These are phyloP conservation scores for Epizoanthus scotinus DNA, from an alignment of 92 coral and sea anemone genomes.

Conservation along the genomic window DNA sequence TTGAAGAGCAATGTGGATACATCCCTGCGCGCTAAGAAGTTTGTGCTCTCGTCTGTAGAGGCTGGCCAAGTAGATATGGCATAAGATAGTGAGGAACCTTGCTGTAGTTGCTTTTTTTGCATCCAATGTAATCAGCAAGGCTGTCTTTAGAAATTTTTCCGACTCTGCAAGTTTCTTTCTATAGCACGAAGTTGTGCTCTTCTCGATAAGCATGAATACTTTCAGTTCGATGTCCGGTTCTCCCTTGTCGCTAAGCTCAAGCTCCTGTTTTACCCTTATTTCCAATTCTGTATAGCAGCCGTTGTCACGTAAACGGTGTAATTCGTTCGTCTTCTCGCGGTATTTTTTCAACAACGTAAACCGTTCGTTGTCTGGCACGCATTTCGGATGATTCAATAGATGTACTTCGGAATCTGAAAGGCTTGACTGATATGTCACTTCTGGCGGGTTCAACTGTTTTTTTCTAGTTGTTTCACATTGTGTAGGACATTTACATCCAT, in stretches of 20 bases:
- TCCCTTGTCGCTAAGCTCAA: background rate
- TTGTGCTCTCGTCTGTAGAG: background rate
- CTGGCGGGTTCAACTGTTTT: background rate
- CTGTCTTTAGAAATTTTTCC: background rate
- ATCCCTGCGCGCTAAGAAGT: background rate
- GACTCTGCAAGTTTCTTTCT: background rate
- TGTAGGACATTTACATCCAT: background rate
- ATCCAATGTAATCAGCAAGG: background rate
- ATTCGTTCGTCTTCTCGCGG: background rate
- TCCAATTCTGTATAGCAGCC: background rate
- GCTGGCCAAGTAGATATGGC: background rate
- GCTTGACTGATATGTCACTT: background rate
- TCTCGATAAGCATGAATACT: background rate
- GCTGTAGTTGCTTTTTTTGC: background rate
- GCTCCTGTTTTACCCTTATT: background rate
- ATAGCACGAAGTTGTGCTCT: background rate
- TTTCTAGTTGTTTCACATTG: background rate
- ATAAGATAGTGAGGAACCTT: background rate
- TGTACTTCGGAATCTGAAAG: too few species aligned
- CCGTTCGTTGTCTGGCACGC: background rate
- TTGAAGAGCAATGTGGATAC: background rate
- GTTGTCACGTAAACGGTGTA: constrained; percentile 20
- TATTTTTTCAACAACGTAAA: background rate
- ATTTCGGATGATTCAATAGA: background rate
- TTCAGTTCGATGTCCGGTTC: background rate